Evolutionary conservation across 2,888 invertebrate species (phyloP).

Genomic region (Blomia tropicalis): DNA sequence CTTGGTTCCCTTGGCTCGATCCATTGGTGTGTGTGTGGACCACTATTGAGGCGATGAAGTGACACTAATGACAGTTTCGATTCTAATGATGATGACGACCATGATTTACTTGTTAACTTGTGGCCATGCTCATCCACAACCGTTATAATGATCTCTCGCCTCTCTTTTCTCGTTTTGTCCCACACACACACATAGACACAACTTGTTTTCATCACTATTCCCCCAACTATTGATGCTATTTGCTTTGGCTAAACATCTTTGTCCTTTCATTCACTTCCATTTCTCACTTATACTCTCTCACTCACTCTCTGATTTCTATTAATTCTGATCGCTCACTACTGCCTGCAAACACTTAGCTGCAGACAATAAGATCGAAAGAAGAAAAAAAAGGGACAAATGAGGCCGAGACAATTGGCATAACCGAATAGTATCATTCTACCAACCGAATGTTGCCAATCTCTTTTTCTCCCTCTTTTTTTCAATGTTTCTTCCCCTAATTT

Average conservation of each 20-base stretch:
- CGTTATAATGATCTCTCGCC: background rate
- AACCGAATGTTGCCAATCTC: background rate
- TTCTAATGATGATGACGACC: slow-evolving; percentile 14
- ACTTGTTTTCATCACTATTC: background rate
- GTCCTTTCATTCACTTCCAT: background rate
- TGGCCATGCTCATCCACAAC: background rate
- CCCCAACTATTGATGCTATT: background rate
- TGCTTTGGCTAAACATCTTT: slow-evolving; percentile 14
- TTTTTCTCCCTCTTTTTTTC: too few relatives aligned
- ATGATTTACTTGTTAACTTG: slow-evolving; percentile 15
- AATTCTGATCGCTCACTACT: slow-evolving; percentile 3
- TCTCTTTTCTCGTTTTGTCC: too few relatives aligned
- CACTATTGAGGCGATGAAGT: slow-evolving; percentile 9
- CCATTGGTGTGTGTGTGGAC: background rate
- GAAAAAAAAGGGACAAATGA: slow-evolving; percentile 4
- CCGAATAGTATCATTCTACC: background rate
- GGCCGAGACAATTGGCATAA: slow-evolving; percentile 11
- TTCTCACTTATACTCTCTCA: background rate
- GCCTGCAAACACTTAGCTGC: slow-evolving; percentile 11
- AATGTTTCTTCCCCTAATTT: too few relatives aligned
- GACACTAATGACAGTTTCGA: slow-evolving; percentile 17
- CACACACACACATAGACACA: background rate
- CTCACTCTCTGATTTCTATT: slow-evolving; percentile 10
- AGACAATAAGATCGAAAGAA: slow-evolving; percentile 14
- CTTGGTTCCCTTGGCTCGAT: background rate